Evolutionary conservation across 2,888 invertebrate genomes (phyloP).

Genomic region (Troides helena): DNA sequence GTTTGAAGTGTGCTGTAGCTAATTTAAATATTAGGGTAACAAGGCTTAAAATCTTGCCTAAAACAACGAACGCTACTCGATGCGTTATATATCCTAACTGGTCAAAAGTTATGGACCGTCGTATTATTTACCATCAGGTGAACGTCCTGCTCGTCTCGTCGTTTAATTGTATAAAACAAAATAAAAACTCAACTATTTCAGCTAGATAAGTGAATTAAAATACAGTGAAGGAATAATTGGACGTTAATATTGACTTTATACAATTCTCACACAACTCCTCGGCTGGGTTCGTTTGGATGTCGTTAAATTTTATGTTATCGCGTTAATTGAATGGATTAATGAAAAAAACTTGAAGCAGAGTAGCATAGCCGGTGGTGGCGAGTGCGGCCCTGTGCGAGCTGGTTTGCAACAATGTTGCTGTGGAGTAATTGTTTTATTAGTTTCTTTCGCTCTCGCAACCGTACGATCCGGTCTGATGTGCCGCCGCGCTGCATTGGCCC

Average conservation of each 20-base stretch:
- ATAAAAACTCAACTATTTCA: too few relatives aligned
- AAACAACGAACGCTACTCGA: too few relatives aligned
- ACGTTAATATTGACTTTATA: background rate
- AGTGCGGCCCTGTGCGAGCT: constrained; percentile 21
- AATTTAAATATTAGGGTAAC: too few relatives aligned
- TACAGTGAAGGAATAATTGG: too few relatives aligned
- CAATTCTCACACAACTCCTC: constrained; percentile 2
- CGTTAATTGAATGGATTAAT: constrained; percentile 1
- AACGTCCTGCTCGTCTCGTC: too few relatives aligned
- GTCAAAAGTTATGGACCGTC: too few relatives aligned
- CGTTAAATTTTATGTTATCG: constrained; percentile 11
- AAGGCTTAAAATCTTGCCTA: too few relatives aligned
- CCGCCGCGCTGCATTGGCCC: constrained; percentile 46
- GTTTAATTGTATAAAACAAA: too few relatives aligned
- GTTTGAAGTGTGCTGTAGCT: too few relatives aligned
- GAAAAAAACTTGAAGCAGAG: background rate
- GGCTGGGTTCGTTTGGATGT: background rate
- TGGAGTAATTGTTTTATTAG: constrained; percentile 28
- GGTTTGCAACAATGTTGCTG: constrained; percentile 27
- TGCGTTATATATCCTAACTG: too few relatives aligned
- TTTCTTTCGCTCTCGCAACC: constrained; percentile 34
- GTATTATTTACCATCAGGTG: too few relatives aligned
- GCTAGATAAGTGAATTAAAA: too few relatives aligned
- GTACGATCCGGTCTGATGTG: constrained; percentile 44
- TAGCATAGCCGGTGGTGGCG: background rate